These are phyloP conservation scores for Zoanthus gigantus DNA, from an alignment of 92 coral and sea anemone species.

Conservation along the genomic window DNA sequence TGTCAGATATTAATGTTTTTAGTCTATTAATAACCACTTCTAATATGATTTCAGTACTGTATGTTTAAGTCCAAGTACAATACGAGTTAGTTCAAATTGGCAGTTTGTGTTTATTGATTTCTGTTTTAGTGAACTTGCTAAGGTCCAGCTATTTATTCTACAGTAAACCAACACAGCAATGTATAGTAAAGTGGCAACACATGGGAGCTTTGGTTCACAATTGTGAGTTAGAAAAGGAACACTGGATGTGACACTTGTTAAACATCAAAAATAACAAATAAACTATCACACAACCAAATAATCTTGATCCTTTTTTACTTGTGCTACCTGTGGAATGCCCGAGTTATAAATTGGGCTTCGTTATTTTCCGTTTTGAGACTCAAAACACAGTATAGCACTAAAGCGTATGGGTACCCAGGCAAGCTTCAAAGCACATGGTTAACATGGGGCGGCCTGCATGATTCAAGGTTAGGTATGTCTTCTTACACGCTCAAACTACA, in stretches of 20 bases:
- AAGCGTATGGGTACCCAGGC: too few species aligned
- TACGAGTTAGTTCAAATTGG: background rate
- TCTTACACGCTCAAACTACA: too few species aligned
- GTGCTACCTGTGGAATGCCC: too few species aligned
- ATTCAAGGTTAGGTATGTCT: too few species aligned
- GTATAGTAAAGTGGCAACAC: constrained; percentile 16
- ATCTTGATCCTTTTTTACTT: too few species aligned
- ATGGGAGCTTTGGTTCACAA: background rate
- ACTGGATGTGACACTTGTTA: constrained; percentile 37
- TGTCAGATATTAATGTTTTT: too few species aligned
- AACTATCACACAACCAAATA: background rate
- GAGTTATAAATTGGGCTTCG: too few species aligned
- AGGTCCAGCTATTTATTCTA: background rate
- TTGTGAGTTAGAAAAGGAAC: constrained; percentile 3
- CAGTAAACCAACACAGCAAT: constrained; percentile 36
- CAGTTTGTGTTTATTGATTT: background rate
- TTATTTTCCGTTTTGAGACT: too few species aligned
- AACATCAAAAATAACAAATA: constrained; percentile 10
- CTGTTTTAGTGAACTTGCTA: constrained; percentile 12
- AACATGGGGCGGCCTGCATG: too few species aligned
- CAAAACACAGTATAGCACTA: too few species aligned
- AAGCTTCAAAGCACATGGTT: too few species aligned
- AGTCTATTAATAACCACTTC: too few species aligned
- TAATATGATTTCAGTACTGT: background rate
- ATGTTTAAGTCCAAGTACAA: background rate